Conservation (phyloP, 1,140 invertebrate genomes). For the Drosophila takahashii region DNA sequence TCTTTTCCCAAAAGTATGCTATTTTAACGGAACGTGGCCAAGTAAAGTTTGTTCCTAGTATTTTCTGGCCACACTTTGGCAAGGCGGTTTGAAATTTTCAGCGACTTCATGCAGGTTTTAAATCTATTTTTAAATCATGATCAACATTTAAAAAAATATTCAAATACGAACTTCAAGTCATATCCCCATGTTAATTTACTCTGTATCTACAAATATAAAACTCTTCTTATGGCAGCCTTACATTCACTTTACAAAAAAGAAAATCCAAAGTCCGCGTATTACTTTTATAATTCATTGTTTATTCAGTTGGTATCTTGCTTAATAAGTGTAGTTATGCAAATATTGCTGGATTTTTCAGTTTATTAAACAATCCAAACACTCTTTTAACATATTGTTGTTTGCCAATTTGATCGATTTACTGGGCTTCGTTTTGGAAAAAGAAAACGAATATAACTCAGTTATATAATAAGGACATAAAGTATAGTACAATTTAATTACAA, state of each 20-base stretch:
- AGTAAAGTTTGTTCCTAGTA: no score
- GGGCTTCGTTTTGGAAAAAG: slow-evolving; percentile 58
- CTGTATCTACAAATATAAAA: no score
- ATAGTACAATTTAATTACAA: slow-evolving; percentile 71
- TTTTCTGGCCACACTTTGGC: no score
- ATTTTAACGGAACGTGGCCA: neutral
- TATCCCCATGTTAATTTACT: no score
- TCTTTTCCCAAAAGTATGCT: neutral
- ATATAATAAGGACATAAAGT: slow-evolving; percentile 58
- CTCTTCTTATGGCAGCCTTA: neutral
- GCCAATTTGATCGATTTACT: slow-evolving; percentile 57
- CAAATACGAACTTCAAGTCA: no score
- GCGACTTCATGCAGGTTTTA: no score
- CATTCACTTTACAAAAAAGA: no score
- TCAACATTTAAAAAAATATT: no score
- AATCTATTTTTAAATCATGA: no score
- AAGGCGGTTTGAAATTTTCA: no score
- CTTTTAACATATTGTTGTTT: slow-evolving; percentile 17
- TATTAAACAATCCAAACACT: slow-evolving; percentile 50
- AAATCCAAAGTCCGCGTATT: neutral
- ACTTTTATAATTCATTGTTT: slow-evolving; percentile 48
- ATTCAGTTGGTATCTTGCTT: slow-evolving; percentile 59
- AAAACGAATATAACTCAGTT: slow-evolving; percentile 59
- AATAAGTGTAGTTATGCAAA: slow-evolving; percentile 67
- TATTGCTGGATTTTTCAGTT: slow-evolving; percentile 65